Evolutionary conservation across 2,888 invertebrate genomes (phyloP), one percentile per base, ranked within the genome.

Genomic region (Acanthosoma haemorrhoidale): DNA sequence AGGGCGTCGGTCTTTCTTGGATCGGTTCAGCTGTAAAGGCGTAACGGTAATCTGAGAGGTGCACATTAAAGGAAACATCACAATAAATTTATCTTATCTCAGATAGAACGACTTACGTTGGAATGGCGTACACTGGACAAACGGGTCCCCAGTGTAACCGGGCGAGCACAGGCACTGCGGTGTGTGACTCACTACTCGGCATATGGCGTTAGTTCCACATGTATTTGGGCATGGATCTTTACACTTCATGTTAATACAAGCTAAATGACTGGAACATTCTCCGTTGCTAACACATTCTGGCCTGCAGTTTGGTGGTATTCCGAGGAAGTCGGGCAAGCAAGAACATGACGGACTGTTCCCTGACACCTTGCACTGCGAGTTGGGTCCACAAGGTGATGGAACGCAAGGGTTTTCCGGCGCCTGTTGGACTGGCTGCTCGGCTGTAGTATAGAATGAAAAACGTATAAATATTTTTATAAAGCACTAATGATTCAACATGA

Each of bases 141-240:
- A 89, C 4, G 90, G 89, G 82, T 90, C 88, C 58, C 91, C 92
- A 58, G 87, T 87, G 75, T 83, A 85, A 63, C 86, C 87, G 64
- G 80, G 75, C 87, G 89, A 72, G 74, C 83, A 83, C 25, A 79
- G 77, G 74, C 82, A 82, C 4, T 79, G 76, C 2, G 81, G 80
- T 32, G 78, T 78, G 71, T 81, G 81, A 77, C 90, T 89, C 51
- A 87, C 82, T 2, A 90, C 88, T 78, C 85, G 84, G 76, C 91
- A 91, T 73, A 85, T 83, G 4, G 91, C 86, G 76, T 87, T 86
- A 67, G 84, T 81, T 38, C 86, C 87, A 75, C 87, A 87, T 2
- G 83, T 80, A 32, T 82, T 84, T 0, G 83, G 82, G 74, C 84
- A 84, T 3, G 84, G 84, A 72, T 83, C 80, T 3, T 79, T 77